These are phyloP conservation scores for Rhinophrynus dorsalis DNA, from an alignment of 2,797 vertebrate species.

Conservation along the genomic window DNA sequence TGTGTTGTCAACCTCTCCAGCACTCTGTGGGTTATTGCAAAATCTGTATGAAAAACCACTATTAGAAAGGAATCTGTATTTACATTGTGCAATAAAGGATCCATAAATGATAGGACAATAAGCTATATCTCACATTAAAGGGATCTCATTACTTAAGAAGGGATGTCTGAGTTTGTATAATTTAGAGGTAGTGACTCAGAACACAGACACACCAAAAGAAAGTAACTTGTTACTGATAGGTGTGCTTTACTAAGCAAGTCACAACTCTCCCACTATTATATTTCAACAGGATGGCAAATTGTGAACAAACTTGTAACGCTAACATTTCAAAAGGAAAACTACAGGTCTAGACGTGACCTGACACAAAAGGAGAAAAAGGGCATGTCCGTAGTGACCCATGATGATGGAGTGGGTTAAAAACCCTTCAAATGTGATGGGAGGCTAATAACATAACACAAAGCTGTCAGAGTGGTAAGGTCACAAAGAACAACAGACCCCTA, in stretches of 20 bases:
- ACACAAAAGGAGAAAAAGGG: not conserved
- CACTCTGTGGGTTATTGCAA: too few species aligned
- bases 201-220: too few species aligned
- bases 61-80: too few species aligned
- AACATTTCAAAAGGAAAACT: not conserved
- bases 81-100: too few species aligned
- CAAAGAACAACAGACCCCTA: not conserved
- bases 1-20: too few species aligned
- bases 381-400: not conserved
- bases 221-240: not conserved
- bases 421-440: not conserved
- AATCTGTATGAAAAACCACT: too few species aligned
- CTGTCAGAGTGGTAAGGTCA: not conserved
- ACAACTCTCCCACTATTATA: not conserved
- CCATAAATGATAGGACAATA: too few species aligned
- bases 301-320: not conserved
- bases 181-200: too few species aligned
- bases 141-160: not conserved
- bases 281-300: not conserved
- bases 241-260: not conserved
- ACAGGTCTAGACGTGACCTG: not conserved
- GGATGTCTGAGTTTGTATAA: not conserved
- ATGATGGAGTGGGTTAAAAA: constrained; percentile 6
- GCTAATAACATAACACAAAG: not conserved
- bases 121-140: too few species aligned